Base-by-base conservation (phyloP, 2,113 vertebrate species). In the Thalassoma bifasciatum region DNA sequence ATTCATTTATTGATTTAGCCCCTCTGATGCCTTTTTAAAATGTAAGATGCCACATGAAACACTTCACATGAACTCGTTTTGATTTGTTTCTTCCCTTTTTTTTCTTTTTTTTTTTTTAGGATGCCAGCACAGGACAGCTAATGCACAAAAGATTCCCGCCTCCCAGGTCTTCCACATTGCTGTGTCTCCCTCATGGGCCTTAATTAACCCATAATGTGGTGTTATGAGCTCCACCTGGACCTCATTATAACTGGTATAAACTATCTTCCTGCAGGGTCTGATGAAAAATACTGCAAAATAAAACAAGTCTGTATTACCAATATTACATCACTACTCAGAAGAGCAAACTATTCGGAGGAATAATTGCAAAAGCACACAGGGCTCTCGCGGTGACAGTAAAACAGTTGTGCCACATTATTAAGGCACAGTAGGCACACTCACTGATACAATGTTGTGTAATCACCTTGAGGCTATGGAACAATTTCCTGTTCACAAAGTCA, bases 361-460 rank as follows among this genome's bases (percentile, higher is more conserved):
- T 79, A 73, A 77, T 49, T 66, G 51, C n/a, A 14, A 73, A 72
- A 46, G 26, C 40, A 72, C 50, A 60, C 34, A 79, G 60, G 74
- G 62, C 44, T 66, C 51, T 77, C 66, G 44, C 66, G 59, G 69
- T 53, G 66, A 50, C 63, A 77, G 36, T 70, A 64, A 73, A 77
- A 80, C 47, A 12, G 53, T 58, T 74, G 56, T 72, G 16, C 66
- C 58, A 14, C 44, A 7, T 65, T 50, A 66, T 66, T 66, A 66
- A 63, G 36, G 57, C 54, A 67, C 70, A 65, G 70, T 51, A 68
- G 59, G 66, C 54, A 44, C 61, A 85, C 54, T 61, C 38, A 37
- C 60, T 87, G 75, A 72, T 72, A 79, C 71, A 82, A 65, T 77
- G 51, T 51, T 84, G 36, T 63, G 67, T 76, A 84, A 86, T 80